These are phyloP conservation scores for Microcebus jonahi DNA, from an alignment of 2,113 vertebrate genomes.

Conservation along the genomic window DNA sequence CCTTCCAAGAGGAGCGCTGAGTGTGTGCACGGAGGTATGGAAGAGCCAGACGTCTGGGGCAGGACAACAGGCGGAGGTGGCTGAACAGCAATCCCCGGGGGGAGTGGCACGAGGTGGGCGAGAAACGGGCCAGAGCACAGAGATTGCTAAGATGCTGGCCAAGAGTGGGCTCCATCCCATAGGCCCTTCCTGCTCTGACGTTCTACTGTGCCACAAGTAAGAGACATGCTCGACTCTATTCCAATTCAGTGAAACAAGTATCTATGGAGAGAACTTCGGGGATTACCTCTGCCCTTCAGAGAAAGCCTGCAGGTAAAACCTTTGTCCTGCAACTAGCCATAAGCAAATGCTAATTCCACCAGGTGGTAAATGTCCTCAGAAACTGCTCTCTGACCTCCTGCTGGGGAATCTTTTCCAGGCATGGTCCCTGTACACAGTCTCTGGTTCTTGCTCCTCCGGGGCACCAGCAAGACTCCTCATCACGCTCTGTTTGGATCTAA, in stretches of 20 bases:
- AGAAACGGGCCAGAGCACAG: too few species aligned
- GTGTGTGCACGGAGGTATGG: neutral
- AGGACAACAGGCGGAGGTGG: neutral
- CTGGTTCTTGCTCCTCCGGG: neutral
- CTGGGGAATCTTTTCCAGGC: neutral
- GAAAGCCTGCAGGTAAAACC: neutral
- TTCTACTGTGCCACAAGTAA: neutral
- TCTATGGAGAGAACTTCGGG: neutral
- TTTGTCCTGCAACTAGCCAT: neutral
- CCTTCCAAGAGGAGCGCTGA: neutral
- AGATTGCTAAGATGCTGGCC: fast-evolving
- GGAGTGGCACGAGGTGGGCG: neutral
- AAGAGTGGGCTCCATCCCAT: neutral
- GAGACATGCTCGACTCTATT: neutral
- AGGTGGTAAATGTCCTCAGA: neutral
- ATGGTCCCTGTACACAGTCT: neutral
- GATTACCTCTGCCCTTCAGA: neutral
- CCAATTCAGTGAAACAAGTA: neutral
- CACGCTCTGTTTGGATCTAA: neutral
- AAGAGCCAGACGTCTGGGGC: neutral
- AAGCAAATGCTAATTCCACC: neutral
- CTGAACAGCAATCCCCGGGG: neutral
- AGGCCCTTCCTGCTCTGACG: neutral
- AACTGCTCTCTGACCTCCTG: neutral
- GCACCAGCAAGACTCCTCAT: neutral